A percentile compares a stretch with the other conserved stretches of the same genome.
These are phyloP conservation scores for Cyclopterus lumpus DNA, from an alignment of 2,797 vertebrate genomes.

Conservation along the genomic window DNA sequence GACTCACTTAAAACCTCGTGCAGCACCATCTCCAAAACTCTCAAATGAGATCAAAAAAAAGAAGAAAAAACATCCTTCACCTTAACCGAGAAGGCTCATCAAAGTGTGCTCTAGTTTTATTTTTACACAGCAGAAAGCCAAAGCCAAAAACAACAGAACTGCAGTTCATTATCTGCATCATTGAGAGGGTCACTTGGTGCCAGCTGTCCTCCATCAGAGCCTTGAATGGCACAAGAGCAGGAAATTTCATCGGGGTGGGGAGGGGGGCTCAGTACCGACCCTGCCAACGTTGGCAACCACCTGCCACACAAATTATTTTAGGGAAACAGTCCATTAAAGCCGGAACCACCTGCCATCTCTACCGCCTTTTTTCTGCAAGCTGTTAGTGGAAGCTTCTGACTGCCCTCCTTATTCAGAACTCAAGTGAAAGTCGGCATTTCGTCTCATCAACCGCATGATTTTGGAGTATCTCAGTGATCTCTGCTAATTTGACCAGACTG, in stretches of 20 bases:
- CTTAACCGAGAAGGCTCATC: conserved; percentile 10
- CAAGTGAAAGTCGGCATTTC: not conserved
- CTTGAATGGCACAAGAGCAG: conserved; percentile 49
- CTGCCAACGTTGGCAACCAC: conserved; percentile 62
- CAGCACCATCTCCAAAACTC: conserved; percentile 42
- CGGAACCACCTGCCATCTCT: conserved; percentile 65
- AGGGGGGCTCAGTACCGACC: conserved; percentile 32
- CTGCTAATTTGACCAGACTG: not conserved
- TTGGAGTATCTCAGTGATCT: not conserved
- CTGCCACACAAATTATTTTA: conserved; percentile 66
- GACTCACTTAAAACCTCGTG: conserved; percentile 53
- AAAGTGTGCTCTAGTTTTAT: conserved; percentile 18
- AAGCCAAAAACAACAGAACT: conserved; percentile 13
- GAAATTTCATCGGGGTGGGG: conserved; percentile 27
- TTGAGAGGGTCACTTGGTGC: conserved; percentile 42
- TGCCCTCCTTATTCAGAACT: conserved; percentile 16
- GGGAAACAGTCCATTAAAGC: conserved; percentile 66
- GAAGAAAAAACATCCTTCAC: conserved; percentile 20
- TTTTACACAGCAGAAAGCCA: not conserved
- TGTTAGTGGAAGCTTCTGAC: conserved; percentile 41
- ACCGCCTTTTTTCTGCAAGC: conserved; percentile 36
- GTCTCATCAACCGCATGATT: conserved; percentile 2
- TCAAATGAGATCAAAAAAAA: conserved; percentile 15
- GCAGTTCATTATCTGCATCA: conserved; percentile 31
- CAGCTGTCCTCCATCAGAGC: conserved; percentile 60